A percentile compares a stretch with the other conserved stretches of the same genome.
These are phyloP conservation scores for Habroteleia sp. DNA, from an alignment of 2,888 invertebrate species.

Conservation along the genomic window DNA sequence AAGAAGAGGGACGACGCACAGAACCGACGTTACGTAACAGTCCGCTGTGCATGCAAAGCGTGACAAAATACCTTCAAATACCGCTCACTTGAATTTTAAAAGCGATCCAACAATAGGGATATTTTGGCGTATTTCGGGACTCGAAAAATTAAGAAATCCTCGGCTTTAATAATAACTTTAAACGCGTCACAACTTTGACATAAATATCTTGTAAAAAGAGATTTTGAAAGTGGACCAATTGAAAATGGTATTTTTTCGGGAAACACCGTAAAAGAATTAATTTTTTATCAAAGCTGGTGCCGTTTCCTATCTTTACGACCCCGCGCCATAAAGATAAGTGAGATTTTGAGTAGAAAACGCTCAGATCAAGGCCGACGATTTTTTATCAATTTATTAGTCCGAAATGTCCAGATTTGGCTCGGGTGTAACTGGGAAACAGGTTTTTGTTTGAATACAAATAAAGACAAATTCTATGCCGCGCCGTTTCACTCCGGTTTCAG, in stretches of 20 bases:
- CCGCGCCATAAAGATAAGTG: constrained; percentile 21
- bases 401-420: constrained; percentile 2
- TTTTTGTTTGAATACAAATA: constrained; percentile 4
- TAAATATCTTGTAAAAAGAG: neutral
- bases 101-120: constrained; percentile 40
- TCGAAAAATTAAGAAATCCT: neutral
- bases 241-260: neutral
- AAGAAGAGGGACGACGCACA: constrained; percentile 63
- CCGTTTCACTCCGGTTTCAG: no score
- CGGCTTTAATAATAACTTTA: no score
- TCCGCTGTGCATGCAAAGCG: constrained; percentile 49
- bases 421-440: no score
- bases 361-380: constrained; percentile 5
- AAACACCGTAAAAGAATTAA: constrained; percentile 9
- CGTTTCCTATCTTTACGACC: constrained; percentile 7
- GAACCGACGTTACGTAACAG: constrained; percentile 62
- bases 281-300: constrained; percentile 21
- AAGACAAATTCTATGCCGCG: neutral
- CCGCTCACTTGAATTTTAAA: constrained; percentile 48
- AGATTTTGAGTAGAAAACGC: constrained; percentile 12
- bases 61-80: constrained; percentile 54
- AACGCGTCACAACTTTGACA: neutral
- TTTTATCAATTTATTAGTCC: constrained; percentile 13
- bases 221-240: neutral
- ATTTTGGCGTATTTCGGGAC: constrained; percentile 5